Percentiles rank a stretch among this genome's conserved stretches.
Evolutionary conservation across 1,140 invertebrate species (phyloP).

Genomic region (Ooceraea biroi): DNA sequence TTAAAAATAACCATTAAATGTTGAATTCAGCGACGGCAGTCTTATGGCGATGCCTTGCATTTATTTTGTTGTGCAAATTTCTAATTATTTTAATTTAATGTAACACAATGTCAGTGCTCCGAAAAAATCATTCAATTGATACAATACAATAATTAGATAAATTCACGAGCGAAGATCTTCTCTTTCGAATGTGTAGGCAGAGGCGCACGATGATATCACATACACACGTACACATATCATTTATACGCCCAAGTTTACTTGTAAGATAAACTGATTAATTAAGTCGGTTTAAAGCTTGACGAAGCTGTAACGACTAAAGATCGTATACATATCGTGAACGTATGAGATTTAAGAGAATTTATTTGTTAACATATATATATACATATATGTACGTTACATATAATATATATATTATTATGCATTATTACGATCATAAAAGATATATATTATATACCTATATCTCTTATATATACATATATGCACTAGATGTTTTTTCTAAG

Average conservation of each 20-base stretch:
- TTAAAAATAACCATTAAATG: background rate
- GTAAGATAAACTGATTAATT: constrained; percentile 74
- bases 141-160: background rate
- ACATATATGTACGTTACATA: constrained; percentile 78
- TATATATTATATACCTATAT: constrained; percentile 79
- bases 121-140: constrained; percentile 7
- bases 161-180: background rate
- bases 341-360: constrained; percentile 78
- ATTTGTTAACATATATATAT: constrained; percentile 80
- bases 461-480: constrained; percentile 78
- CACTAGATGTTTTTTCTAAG: constrained; percentile 78
- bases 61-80: background rate
- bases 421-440: constrained; percentile 76
- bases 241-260: constrained; percentile 75
- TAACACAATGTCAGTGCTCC: background rate
- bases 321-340: constrained; percentile 81
- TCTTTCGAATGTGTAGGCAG: constrained; percentile 24
- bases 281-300: constrained; percentile 67
- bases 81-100: background rate
- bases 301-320: constrained; percentile 75
- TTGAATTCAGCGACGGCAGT: background rate
- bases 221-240: constrained; percentile 78
- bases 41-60: background rate
- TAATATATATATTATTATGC: constrained; percentile 75
- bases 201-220: constrained; percentile 48